Base-by-base conservation (phyloP, 2,797 vertebrate genomes). In the Cirrhinus mrigala region DNA sequence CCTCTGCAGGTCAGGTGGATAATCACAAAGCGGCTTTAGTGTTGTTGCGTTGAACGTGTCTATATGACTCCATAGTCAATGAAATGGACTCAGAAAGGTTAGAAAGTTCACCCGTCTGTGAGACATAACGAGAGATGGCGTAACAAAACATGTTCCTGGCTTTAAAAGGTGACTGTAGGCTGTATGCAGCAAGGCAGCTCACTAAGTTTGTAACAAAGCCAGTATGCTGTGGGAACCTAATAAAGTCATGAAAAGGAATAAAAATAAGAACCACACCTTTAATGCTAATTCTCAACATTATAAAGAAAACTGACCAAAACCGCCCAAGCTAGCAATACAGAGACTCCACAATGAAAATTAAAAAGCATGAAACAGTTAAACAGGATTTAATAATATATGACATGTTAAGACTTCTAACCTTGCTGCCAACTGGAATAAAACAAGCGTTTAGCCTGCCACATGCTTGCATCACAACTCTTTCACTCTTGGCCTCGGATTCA, bases 371-470 rank as follows among this genome's bases (percentile, higher is more conserved):
- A 83, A 50, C 27, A 6, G 40, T 66, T 70, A 46, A 79, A 79
- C 60, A 18, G 62, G 56, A 86, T 86, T 86, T 56, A 74, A 82
- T 79, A 58, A 56, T 79, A 68, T 71, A 56, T 52, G 56, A 86
- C 71, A 73, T 76, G 66, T 60, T 74, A 10, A 77, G 60, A 76
- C 50, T 64, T 64, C 66, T 78, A 80, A 37, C 20, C 0, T 69
- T 24, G 44, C 76, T 84, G 64, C 79, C 75, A 89, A n/a, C 69
- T 83, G 46, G 64, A 81, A 79, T 22, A 22, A 83, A 76, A 68
- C 2, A 18, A 4, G 10, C 37, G 27, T 76, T 68, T 44, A 68
- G 73, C 48, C 71, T 76, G 73, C 73, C 48, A 66, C 73, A 76
- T 5, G 16, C 29, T 83, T 76, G 73, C 82, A 76, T 83, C 73